Evolutionary conservation across 2,113 vertebrate genomes (phyloP).

Genomic region (Amazona guildingii): DNA sequence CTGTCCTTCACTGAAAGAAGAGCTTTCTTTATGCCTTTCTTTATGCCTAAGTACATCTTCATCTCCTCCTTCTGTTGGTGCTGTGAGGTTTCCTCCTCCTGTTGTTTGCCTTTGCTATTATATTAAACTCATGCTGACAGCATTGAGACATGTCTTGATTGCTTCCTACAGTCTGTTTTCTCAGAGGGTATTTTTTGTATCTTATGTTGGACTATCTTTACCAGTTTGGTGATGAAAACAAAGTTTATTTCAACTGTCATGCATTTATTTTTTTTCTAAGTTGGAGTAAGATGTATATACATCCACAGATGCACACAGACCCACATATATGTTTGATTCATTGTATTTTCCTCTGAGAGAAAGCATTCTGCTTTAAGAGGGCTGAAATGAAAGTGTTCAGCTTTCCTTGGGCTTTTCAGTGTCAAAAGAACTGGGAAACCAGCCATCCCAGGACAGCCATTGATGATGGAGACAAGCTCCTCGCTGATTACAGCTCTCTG

Average conservation of each 20-base stretch:
- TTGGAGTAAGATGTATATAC: neutral
- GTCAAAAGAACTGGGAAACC: neutral
- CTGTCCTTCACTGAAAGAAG: neutral
- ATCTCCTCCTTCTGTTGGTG: neutral
- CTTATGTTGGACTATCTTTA: neutral
- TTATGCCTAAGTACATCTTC: neutral
- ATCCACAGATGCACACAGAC: neutral
- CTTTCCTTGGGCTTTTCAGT: neutral
- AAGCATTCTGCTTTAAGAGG: neutral
- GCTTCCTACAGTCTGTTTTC: neutral
- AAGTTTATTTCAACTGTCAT: neutral
- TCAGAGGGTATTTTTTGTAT: neutral
- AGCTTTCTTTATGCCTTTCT: neutral
- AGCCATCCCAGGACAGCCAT: neutral
- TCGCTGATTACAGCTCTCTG: neutral
- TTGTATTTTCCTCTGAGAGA: neutral
- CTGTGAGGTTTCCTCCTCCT: neutral
- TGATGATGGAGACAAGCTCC: neutral
- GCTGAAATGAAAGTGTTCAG: neutral
- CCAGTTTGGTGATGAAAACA: neutral
- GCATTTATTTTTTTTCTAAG: neutral
- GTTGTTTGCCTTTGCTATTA: neutral
- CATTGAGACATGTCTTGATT: neutral
- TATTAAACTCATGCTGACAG: neutral
- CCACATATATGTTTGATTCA: neutral